A percentile compares a stretch with the other conserved stretches of the same genome.
Conservation (phyloP, 2,888 invertebrate genomes). For the Pollenia amentaria region DNA sequence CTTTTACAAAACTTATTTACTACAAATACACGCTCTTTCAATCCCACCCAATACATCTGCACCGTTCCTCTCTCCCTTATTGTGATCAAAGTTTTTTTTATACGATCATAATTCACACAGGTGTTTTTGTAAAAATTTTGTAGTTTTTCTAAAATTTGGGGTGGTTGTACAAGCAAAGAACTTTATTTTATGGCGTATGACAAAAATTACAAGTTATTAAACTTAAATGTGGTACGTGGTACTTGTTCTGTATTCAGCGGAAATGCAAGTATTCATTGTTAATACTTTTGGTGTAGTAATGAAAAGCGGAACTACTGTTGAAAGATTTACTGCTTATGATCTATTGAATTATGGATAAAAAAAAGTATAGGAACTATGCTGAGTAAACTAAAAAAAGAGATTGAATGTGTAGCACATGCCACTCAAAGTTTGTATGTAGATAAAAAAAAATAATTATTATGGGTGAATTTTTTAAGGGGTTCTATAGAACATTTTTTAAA, state of each 20-base stretch:
- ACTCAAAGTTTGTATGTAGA: conserved; percentile 2
- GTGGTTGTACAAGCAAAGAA: conserved; percentile 32
- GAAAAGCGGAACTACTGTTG: conserved; percentile 84
- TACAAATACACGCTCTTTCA: conserved; percentile 16
- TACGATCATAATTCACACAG: conserved; percentile 55
- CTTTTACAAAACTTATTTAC: conserved; percentile 56
- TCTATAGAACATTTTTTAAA: background rate
- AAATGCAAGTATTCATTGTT: conserved; percentile 44
- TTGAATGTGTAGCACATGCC: conserved; percentile 25
- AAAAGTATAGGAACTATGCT: conserved; percentile 51
- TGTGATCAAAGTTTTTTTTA: background rate
- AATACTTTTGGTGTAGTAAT: conserved; percentile 38
- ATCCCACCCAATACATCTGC: conserved; percentile 52
- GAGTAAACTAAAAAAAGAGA: conserved; percentile 32
- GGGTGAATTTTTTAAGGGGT: background rate
- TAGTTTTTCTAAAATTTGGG: conserved; percentile 31
- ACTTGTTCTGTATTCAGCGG: conserved; percentile 51
- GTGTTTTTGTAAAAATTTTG: conserved; percentile 57
- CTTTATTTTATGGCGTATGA: conserved; percentile 64
- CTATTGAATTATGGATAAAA: conserved; percentile 19
- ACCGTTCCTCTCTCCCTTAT: background rate
- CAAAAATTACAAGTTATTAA: conserved; percentile 64
- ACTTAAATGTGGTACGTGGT: conserved; percentile 70
- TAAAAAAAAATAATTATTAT: background rate
- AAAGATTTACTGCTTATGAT: conserved; percentile 81